A percentile compares a stretch with the other conserved stretches of the same genome.
phyloP scores from a whole-genome alignment of 1,140 invertebrate species.

The Harlomillsia oculata region DNA sequence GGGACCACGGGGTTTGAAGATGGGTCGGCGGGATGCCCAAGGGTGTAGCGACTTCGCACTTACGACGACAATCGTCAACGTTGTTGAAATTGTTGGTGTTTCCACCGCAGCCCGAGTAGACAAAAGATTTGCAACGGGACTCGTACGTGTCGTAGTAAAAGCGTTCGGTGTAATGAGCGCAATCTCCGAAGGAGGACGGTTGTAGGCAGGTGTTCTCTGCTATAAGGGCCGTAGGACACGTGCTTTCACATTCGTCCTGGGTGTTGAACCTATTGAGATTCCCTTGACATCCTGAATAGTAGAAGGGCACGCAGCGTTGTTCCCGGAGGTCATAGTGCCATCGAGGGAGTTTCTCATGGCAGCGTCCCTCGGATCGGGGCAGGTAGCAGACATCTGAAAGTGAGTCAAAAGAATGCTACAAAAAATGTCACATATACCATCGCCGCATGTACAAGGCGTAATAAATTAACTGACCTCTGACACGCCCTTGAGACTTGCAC shows the following conservation, averaged over 20 bases:
- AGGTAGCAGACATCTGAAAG: slow-evolving; percentile 62
- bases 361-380: slow-evolving; percentile 66
- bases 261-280: slow-evolving; percentile 78
- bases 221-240: slow-evolving; percentile 64
- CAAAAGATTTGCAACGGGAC: slow-evolving; percentile 61
- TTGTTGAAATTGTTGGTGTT: slow-evolving; percentile 70
- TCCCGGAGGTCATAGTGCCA: slow-evolving; percentile 80
- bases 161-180: slow-evolving; percentile 60
- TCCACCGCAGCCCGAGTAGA: slow-evolving; percentile 70
- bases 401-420: no score
- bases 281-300: slow-evolving; percentile 83
- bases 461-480: slow-evolving; percentile 52
- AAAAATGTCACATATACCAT: slow-evolving; percentile 25
- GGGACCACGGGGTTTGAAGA: not conserved
- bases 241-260: slow-evolving; percentile 62
- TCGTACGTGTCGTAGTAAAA: slow-evolving; percentile 77
- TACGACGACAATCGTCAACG: slow-evolving; percentile 53
- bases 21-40: slow-evolving; percentile 32
- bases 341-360: slow-evolving; percentile 60
- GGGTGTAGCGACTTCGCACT: slow-evolving; percentile 46
- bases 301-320: slow-evolving; percentile 82
- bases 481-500: slow-evolving; percentile 60
- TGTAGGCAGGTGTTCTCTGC: slow-evolving; percentile 63
- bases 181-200: slow-evolving; percentile 64
- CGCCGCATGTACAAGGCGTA: not conserved